Evolutionary conservation across 2,113 vertebrate species (phyloP).

Genomic region (Chaetura pelagica): DNA sequence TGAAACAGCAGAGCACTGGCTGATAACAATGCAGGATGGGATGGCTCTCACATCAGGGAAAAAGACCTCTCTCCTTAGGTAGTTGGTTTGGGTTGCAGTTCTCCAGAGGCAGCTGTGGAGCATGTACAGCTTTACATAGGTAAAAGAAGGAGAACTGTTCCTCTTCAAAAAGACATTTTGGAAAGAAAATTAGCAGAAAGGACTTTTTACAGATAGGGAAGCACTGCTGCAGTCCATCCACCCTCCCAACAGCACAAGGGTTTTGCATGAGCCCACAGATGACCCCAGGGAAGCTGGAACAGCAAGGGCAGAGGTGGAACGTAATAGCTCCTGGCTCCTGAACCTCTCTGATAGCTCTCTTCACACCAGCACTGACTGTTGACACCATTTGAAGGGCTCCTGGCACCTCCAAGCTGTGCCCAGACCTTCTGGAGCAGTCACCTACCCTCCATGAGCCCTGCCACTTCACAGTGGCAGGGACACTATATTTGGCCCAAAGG

Average conservation of each 20-base stretch:
- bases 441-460: background rate
- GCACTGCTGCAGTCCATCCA: background rate
- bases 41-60: background rate
- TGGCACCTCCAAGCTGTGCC: background rate
- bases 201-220: background rate
- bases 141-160: background rate
- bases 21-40: background rate
- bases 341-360: background rate
- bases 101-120: background rate
- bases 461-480: background rate
- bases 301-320: background rate
- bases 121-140: background rate
- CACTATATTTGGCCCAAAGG: background rate
- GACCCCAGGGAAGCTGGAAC: background rate
- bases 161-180: background rate
- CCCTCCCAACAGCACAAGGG: accelerated
- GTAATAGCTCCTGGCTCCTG: background rate
- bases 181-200: background rate
- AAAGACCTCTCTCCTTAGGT: background rate
- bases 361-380: background rate
- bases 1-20: background rate
- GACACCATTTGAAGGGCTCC: background rate
- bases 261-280: background rate
- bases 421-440: background rate
- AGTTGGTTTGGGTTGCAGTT: background rate